Conservation (phyloP, 1,140 invertebrate species). For the Paramacrobiotus metropolitanus region DNA sequence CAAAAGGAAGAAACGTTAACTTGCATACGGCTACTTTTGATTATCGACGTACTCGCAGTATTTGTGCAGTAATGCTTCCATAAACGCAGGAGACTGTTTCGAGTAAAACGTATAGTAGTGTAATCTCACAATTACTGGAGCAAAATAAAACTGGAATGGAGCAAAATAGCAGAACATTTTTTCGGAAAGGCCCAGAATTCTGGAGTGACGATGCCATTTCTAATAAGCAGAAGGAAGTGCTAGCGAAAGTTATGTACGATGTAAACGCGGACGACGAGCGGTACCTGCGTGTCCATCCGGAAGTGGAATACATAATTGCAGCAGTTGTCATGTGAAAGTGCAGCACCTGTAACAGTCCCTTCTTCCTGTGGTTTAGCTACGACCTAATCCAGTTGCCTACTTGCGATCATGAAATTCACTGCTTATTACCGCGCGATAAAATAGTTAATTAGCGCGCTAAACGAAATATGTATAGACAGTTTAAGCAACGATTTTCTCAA, state of each 20-base stretch:
- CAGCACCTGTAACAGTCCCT: neutral
- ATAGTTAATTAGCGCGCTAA: no score
- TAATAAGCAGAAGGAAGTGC: neutral
- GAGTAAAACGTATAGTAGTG: no score
- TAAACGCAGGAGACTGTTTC: no score
- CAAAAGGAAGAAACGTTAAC: no score
- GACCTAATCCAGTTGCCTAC: neutral
- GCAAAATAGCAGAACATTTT: neutral
- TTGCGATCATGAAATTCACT: neutral
- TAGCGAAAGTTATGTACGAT: neutral
- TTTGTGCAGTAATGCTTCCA: no score
- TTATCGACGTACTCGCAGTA: no score
- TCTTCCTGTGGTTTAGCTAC: neutral
- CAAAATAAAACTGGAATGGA: no score
- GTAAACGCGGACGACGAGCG: neutral
- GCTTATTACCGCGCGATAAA: neutral
- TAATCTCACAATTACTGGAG: no score
- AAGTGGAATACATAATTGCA: neutral
- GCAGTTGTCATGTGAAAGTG: neutral
- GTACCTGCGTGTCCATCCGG: constrained; percentile 1
- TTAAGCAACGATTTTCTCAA: no score
- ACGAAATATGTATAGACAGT: no score
- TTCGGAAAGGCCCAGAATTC: neutral
- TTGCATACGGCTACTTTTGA: no score
- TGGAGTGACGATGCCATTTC: neutral